A percentile compares a stretch with the other conserved stretches of the same genome.
phyloP scores from a whole-genome alignment of 2,113 vertebrate genomes.

The Nibea coibor region DNA sequence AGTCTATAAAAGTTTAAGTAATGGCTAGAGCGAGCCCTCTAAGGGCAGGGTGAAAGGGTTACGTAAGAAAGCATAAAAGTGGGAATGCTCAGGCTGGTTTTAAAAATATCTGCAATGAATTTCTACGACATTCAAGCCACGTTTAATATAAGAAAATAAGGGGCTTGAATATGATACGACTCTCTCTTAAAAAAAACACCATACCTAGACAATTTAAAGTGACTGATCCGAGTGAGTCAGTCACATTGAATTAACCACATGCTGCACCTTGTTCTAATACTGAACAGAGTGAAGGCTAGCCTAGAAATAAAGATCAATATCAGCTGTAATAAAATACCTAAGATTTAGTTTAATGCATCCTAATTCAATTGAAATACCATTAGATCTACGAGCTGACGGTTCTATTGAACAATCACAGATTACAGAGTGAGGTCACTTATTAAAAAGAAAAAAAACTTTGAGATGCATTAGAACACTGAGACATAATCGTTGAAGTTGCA shows the following conservation, averaged over 20 bases:
- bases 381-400: slow-evolving; percentile 77
- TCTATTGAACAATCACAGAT: slow-evolving; percentile 66
- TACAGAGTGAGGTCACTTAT: slow-evolving; percentile 59
- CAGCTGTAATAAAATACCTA: slow-evolving; percentile 68
- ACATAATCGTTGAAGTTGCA: slow-evolving; percentile 15
- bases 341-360: slow-evolving; percentile 77
- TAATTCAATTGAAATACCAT: slow-evolving; percentile 83
- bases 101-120: slow-evolving; percentile 13
- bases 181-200: not conserved
- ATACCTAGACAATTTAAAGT: slow-evolving; percentile 13
- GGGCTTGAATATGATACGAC: slow-evolving; percentile 23
- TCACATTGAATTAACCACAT: slow-evolving; percentile 39
- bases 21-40: slow-evolving; percentile 40
- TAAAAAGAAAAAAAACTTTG: slow-evolving; percentile 36
- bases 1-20: slow-evolving; percentile 49
- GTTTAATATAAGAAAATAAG: slow-evolving; percentile 21
- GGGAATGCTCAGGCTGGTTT: slow-evolving; percentile 2
- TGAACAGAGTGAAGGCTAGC: slow-evolving; percentile 21
- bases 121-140: not conserved
- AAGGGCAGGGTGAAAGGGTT: slow-evolving; percentile 4
- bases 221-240: slow-evolving; percentile 8
- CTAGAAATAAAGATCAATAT: slow-evolving; percentile 63
- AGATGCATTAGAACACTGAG: slow-evolving; percentile 38
- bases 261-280: slow-evolving; percentile 31
- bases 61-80: slow-evolving; percentile 3